Evolutionary conservation across 2,113 vertebrate species (phyloP).

Genomic region (Ursus arctos): DNA sequence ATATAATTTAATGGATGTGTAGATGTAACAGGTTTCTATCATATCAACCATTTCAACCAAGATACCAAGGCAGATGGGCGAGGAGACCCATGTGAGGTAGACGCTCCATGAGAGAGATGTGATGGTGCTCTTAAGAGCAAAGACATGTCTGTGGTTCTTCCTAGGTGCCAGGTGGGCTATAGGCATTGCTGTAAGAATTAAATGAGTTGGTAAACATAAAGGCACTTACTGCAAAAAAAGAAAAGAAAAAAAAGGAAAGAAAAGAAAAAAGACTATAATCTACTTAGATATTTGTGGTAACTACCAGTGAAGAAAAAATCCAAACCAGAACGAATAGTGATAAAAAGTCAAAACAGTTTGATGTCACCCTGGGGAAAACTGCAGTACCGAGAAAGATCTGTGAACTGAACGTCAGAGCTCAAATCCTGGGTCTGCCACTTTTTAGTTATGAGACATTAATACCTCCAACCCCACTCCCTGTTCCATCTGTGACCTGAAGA

Average conservation of each 20-base stretch:
- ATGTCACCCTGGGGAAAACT: background rate
- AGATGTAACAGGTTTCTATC: background rate
- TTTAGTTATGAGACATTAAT: background rate
- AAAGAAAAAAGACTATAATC: background rate
- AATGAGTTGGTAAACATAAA: background rate
- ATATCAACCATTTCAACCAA: background rate
- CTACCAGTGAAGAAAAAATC: background rate
- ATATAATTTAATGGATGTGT: background rate
- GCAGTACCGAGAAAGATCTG: background rate
- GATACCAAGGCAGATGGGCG: background rate
- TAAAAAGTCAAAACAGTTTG: background rate
- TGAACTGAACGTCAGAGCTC: background rate
- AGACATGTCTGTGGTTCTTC: background rate
- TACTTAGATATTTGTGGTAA: background rate
- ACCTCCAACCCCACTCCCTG: background rate
- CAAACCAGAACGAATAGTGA: background rate
- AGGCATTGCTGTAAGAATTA: background rate
- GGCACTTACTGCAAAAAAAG: background rate
- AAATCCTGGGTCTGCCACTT: background rate
- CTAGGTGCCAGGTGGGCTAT: background rate
- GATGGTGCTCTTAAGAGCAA: background rate
- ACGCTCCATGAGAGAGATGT: background rate
- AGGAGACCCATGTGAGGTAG: background rate
- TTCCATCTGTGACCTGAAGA: background rate
- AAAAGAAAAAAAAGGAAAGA: background rate